Evolutionary conservation across 1,140 invertebrate genomes (phyloP).

Genomic region (Diachasma alloeum): DNA sequence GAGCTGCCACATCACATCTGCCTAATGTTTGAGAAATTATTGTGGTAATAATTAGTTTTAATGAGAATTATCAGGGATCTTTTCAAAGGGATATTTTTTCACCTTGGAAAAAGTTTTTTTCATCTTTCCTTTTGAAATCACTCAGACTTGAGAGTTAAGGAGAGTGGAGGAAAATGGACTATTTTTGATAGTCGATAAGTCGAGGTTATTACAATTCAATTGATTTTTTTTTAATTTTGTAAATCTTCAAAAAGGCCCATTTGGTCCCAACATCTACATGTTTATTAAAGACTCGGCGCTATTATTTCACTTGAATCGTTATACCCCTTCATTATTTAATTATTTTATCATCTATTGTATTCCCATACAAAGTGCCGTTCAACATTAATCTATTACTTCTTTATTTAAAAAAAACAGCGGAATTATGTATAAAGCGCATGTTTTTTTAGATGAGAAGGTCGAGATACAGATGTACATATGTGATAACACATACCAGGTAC

Average conservation of each 20-base stretch:
- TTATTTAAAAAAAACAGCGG: background rate
- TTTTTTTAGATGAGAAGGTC: background rate
- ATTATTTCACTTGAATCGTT: background rate
- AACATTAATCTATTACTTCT: background rate
- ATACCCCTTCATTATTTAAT: background rate
- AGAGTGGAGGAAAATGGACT: no score
- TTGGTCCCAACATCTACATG: background rate
- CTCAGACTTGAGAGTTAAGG: no score
- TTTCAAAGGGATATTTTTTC: no score
- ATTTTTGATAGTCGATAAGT: no score
- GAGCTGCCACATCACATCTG: no score
- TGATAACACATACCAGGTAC: background rate
- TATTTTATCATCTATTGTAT: background rate
- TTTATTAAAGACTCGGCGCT: background rate
- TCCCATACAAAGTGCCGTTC: background rate
- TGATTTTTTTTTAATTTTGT: no score
- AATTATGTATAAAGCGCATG: background rate
- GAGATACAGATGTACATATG: background rate
- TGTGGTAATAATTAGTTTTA: no score
- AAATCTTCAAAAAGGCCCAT: background rate
- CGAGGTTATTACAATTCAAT: no score
- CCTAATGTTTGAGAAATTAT: no score
- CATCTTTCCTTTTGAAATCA: no score
- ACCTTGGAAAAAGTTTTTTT: no score
- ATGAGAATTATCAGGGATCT: no score